A percentile compares a stretch with the other conserved stretches of the same genome.
Conservation (phyloP, 2,113 vertebrate genomes). For the Leucoraja erinaceus region DNA sequence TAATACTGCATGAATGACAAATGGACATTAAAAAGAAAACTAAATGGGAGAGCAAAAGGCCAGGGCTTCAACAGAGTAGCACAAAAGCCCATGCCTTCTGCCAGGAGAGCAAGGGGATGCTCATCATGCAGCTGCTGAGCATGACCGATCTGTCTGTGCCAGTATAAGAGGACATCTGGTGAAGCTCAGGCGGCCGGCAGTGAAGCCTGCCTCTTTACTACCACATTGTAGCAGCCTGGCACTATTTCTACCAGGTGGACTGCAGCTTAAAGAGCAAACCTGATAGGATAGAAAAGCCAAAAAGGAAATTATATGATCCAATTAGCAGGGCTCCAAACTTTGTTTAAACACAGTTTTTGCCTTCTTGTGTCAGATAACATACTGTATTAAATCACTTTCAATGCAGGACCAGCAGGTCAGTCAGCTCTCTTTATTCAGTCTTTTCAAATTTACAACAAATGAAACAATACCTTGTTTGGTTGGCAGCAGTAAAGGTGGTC, state of each 20-base stretch:
- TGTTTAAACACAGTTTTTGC: constrained; percentile 23
- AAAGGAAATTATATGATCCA: constrained; percentile 31
- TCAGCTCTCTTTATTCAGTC: constrained; percentile 4
- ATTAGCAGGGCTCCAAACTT: constrained; percentile 15
- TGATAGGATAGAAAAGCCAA: constrained; percentile 17
- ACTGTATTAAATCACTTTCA: constrained; percentile 33
- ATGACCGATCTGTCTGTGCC: constrained; percentile 16
- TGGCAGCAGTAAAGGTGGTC: neutral
- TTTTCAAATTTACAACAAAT: constrained; percentile 24
- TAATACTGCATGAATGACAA: constrained; percentile 40
- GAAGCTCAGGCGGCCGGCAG: neutral
- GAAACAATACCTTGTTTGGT: constrained; percentile 4
- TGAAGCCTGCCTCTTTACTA: neutral
- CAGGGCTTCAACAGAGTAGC: constrained; percentile 8
- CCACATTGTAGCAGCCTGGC: constrained; percentile 2
- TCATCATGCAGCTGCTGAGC: constrained; percentile 38
- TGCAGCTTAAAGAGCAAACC: neutral
- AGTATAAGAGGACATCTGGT: constrained; percentile 41
- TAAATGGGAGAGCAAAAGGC: constrained; percentile 41
- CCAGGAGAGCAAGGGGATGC: constrained; percentile 35
- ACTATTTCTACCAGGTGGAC: constrained; percentile 24
- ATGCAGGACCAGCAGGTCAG: constrained; percentile 3
- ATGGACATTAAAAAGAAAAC: constrained; percentile 35
- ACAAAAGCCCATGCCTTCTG: constrained; percentile 42
- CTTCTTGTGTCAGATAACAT: constrained; percentile 7